Evolutionary conservation across 2,113 vertebrate genomes (phyloP).

Genomic region (Paradisaea rubra): DNA sequence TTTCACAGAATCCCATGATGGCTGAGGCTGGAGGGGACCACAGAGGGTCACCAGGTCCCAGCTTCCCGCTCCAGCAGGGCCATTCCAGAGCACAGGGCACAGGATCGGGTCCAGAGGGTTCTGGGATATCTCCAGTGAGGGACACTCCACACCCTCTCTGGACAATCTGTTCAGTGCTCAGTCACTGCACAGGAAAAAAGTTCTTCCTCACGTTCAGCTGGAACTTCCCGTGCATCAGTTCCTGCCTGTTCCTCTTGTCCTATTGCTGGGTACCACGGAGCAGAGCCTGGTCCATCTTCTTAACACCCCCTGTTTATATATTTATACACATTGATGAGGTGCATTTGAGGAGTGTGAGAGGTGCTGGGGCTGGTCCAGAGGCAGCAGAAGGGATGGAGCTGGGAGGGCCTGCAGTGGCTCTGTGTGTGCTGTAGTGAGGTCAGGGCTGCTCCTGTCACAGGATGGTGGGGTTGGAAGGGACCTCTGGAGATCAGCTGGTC

Average conservation of each 20-base stretch:
- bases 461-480: not conserved
- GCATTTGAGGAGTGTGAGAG: not conserved
- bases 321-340: not conserved
- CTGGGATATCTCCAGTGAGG: not conserved
- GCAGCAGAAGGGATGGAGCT: not conserved
- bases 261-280: not conserved
- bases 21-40: not conserved
- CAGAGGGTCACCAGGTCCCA: not conserved
- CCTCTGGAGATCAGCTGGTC: not conserved
- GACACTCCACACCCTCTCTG: not conserved
- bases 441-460: not conserved
- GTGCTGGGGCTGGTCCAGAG: not conserved
- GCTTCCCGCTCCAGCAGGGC: not conserved
- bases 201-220: not conserved
- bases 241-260: not conserved
- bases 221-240: not conserved
- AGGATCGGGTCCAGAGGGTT: not conserved
- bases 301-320: not conserved
- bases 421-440: not conserved
- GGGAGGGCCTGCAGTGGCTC: not conserved
- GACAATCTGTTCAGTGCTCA: not conserved
- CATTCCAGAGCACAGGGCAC: not conserved
- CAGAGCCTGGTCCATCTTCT: not conserved
- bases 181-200: not conserved
- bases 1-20: not conserved